Percentiles rank a stretch among this genome's conserved stretches.
These are phyloP conservation scores for Ctenomys sociabilis DNA, from an alignment of 2,113 vertebrate species.

Conservation along the genomic window DNA sequence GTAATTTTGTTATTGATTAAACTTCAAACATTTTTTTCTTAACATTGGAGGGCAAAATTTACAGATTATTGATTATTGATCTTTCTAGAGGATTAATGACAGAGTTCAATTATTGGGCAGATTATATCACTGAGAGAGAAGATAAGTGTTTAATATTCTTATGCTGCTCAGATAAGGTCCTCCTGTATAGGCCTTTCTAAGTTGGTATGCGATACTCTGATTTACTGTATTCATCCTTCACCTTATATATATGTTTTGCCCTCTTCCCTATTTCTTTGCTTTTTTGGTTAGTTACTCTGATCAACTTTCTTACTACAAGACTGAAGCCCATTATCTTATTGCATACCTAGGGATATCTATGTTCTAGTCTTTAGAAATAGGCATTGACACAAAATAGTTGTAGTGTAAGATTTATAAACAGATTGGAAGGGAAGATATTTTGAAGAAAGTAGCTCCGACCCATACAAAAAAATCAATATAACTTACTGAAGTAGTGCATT, in stretches of 20 bases:
- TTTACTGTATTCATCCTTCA: neutral
- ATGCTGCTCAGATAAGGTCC: neutral
- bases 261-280: neutral
- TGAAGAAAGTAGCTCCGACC: neutral
- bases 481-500: neutral
- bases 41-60: neutral
- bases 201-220: slow-evolving; percentile 31
- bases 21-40: neutral
- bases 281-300: neutral
- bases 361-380: neutral
- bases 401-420: neutral
- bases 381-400: slow-evolving; percentile 17
- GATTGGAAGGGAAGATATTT: neutral
- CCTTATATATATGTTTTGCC: neutral
- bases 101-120: neutral
- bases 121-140: neutral
- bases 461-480: neutral
- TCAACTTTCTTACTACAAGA: slow-evolving; percentile 41
- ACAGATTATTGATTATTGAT: neutral
- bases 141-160: neutral
- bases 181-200: neutral
- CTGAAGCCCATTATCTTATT: slow-evolving; percentile 42
- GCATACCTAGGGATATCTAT: neutral
- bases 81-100: neutral
- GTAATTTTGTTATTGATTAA: slow-evolving; percentile 50